Evolutionary conservation across 2,797 vertebrate genomes (phyloP).

Genomic region (Tapera naevia): DNA sequence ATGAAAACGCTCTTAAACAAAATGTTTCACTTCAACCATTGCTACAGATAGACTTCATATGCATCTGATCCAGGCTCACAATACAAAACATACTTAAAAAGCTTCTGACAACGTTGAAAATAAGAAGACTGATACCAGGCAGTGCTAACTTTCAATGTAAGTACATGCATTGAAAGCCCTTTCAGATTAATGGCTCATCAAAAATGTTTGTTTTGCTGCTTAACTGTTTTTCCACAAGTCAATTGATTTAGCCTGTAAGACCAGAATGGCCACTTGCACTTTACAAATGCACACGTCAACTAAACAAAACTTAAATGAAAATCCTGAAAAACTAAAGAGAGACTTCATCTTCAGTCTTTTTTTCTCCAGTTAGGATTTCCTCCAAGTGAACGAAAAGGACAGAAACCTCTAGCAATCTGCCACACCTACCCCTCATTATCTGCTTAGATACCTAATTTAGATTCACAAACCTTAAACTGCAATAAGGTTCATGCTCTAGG

Average conservation of each 20-base stretch:
- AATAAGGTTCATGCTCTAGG: neutral
- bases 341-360: neutral
- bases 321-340: neutral
- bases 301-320: neutral
- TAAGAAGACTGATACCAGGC: neutral
- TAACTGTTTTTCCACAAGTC: neutral
- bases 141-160: neutral
- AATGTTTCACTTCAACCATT: neutral
- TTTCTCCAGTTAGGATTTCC: neutral
- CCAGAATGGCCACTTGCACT: neutral
- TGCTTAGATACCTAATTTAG: neutral
- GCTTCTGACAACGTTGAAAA: neutral
- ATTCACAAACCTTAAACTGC: neutral
- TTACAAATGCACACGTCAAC: neutral
- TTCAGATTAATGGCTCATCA: neutral
- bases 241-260: neutral
- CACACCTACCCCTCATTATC: neutral
- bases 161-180: neutral
- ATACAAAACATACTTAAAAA: neutral
- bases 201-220: neutral
- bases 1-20: neutral
- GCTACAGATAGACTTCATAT: neutral
- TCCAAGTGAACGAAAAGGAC: neutral
- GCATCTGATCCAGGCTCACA: neutral
- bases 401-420: neutral